These are phyloP conservation scores for Tricholauxania praeusta DNA, from an alignment of 2,888 invertebrate genomes.

Conservation along the genomic window DNA sequence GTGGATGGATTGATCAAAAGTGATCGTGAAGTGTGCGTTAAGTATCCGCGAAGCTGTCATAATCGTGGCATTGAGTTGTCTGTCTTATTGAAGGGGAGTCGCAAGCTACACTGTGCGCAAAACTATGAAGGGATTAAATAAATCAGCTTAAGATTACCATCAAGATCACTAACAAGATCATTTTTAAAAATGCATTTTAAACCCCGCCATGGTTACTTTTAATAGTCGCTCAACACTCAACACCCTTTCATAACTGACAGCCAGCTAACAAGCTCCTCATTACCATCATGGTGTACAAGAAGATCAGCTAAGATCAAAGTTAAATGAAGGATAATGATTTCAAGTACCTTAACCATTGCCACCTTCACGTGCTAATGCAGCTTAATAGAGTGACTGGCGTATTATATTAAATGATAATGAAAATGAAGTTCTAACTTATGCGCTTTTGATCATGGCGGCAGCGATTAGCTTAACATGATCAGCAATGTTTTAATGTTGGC, in stretches of 20 bases:
- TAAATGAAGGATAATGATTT: conserved; percentile 32
- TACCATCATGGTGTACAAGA: not conserved
- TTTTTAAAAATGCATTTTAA: conserved; percentile 1
- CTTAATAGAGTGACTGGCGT: conserved; percentile 3
- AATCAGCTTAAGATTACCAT: not conserved
- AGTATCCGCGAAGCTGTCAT: conserved; percentile 25
- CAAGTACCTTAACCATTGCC: conserved; percentile 21
- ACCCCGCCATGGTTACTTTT: not conserved
- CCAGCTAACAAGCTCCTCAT: conserved; percentile 12
- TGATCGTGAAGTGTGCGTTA: conserved; percentile 17
- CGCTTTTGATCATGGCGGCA: conserved; percentile 14
- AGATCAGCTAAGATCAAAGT: conserved; percentile 19
- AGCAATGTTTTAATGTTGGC: not conserved
- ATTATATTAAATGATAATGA: conserved; percentile 12
- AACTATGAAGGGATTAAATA: not conserved
- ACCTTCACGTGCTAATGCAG: conserved; percentile 27
- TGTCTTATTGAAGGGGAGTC: conserved; percentile 11
- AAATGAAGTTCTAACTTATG: conserved; percentile 23
- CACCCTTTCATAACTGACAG: not conserved
- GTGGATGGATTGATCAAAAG: not conserved
- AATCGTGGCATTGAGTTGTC: conserved; percentile 34
- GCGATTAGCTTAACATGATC: conserved; percentile 1
- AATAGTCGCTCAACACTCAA: not conserved
- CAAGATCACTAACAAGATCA: not conserved
- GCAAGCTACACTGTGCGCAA: not conserved